These are phyloP conservation scores for Arenicola marina DNA, from an alignment of 2,888 invertebrate species.

Conservation along the genomic window DNA sequence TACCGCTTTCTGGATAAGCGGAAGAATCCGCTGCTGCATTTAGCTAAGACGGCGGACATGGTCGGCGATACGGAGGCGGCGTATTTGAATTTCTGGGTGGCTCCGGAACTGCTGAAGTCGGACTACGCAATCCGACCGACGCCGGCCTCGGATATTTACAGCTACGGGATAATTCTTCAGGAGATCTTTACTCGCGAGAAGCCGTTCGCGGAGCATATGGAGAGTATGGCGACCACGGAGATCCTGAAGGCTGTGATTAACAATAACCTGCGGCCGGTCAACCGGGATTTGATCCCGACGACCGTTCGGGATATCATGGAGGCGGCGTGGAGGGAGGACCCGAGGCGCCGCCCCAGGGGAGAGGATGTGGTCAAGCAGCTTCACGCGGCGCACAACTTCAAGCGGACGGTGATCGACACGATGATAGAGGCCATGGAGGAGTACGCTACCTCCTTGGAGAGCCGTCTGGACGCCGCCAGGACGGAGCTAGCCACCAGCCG, in stretches of 20 bases:
- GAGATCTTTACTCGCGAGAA: slow-evolving; percentile 49
- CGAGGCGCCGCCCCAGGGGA: slow-evolving; percentile 41
- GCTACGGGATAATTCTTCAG: slow-evolving; percentile 50
- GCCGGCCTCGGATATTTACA: slow-evolving; percentile 43
- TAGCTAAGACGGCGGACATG: slow-evolving; percentile 21
- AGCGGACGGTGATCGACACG: slow-evolving; percentile 46
- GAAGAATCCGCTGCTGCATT: slow-evolving; percentile 24
- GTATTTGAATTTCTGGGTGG: slow-evolving; percentile 43
- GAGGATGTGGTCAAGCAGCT: slow-evolving; percentile 38
- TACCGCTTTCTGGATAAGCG: slow-evolving; percentile 22
- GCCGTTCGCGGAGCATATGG: slow-evolving; percentile 42
- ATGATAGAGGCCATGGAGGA: slow-evolving; percentile 54
- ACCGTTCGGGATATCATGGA: slow-evolving; percentile 43
- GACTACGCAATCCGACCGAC: slow-evolving; percentile 35
- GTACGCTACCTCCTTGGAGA: slow-evolving; percentile 45
- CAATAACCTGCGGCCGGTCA: slow-evolving; percentile 15
- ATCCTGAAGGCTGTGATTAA: slow-evolving; percentile 36
- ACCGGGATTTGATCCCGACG: slow-evolving; percentile 27
- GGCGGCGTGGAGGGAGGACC: slow-evolving; percentile 43
- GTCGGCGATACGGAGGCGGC: slow-evolving; percentile 12
- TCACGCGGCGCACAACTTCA: slow-evolving; percentile 35
- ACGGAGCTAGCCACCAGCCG: slow-evolving; percentile 3
- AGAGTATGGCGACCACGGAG: slow-evolving; percentile 33
- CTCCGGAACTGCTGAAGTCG: slow-evolving; percentile 45
- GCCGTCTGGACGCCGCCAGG: slow-evolving; percentile 31